Conservation (phyloP, 1,140 invertebrate genomes). For the Orchestia grillus region DNA sequence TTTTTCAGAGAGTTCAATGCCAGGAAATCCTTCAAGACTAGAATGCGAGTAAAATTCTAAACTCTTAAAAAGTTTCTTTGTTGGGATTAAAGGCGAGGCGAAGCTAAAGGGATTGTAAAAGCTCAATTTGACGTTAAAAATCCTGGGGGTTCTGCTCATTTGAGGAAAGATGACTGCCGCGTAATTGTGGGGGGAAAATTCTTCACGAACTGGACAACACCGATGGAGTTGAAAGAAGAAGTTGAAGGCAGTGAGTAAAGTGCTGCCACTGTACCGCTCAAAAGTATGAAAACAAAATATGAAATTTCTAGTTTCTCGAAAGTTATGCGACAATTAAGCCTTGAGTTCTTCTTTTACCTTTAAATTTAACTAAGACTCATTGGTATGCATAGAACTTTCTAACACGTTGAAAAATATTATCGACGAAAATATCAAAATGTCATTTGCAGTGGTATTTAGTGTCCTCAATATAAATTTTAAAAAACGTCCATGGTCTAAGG, state of each 20-base stretch:
- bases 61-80: background rate
- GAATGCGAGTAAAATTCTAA: background rate
- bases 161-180: background rate
- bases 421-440: too few relatives aligned
- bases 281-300: background rate
- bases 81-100: background rate
- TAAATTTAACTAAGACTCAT: too few relatives aligned
- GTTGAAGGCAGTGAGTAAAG: background rate
- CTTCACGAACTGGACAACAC: background rate
- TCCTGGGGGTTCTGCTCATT: background rate
- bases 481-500: too few relatives aligned
- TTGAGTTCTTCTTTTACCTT: too few relatives aligned
- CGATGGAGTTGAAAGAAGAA: background rate
- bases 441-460: too few relatives aligned
- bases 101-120: background rate
- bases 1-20: background rate
- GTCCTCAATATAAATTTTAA: too few relatives aligned
- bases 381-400: too few relatives aligned
- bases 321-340: background rate
- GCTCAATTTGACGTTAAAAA: background rate
- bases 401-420: too few relatives aligned
- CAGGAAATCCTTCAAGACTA: background rate
- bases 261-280: background rate
- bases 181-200: background rate
- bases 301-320: background rate